These are phyloP conservation scores for Bufo gargarizans DNA, from an alignment of 2,113 vertebrate genomes.

Conservation along the genomic window DNA sequence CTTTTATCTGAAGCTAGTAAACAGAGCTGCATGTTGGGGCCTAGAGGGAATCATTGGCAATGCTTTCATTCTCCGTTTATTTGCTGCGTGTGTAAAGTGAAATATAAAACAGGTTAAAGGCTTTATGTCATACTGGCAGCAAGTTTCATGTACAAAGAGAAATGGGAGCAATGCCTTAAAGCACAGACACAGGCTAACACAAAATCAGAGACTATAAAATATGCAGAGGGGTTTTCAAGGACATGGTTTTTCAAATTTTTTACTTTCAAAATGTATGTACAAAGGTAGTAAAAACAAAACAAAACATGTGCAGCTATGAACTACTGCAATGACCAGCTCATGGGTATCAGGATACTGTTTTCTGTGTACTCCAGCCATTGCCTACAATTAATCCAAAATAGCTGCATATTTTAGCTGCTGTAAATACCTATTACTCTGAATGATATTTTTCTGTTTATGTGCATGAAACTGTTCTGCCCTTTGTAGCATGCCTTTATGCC, in stretches of 20 bases:
- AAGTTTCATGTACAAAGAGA: conserved; percentile 21
- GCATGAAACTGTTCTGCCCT: neutral
- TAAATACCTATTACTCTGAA: neutral
- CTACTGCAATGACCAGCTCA: neutral
- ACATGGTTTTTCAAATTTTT: neutral
- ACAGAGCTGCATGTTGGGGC: conserved; percentile 47
- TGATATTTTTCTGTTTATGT: neutral
- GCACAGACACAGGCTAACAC: conserved; percentile 5
- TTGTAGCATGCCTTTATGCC: neutral
- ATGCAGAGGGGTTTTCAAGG: neutral
- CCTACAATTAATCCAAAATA: neutral
- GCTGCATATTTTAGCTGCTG: neutral
- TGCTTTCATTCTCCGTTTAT: conserved; percentile 43
- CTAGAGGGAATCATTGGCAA: conserved; percentile 34
- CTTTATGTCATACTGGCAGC: conserved; percentile 50
- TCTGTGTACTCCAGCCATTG: neutral
- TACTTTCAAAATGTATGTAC: neutral
- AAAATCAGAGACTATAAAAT: neutral
- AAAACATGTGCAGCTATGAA: neutral
- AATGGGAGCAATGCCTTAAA: conserved; percentile 23
- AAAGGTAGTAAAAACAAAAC: neutral
- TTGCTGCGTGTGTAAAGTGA: conserved; percentile 54
- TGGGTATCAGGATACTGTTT: neutral
- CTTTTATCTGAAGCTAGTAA: conserved; percentile 57
- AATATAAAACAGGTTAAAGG: conserved; percentile 55